Percentiles rank a stretch among this genome's conserved stretches.
These are phyloP conservation scores for Epizoanthus stellaris DNA, from an alignment of 92 coral and sea anemone species.

Conservation along the genomic window DNA sequence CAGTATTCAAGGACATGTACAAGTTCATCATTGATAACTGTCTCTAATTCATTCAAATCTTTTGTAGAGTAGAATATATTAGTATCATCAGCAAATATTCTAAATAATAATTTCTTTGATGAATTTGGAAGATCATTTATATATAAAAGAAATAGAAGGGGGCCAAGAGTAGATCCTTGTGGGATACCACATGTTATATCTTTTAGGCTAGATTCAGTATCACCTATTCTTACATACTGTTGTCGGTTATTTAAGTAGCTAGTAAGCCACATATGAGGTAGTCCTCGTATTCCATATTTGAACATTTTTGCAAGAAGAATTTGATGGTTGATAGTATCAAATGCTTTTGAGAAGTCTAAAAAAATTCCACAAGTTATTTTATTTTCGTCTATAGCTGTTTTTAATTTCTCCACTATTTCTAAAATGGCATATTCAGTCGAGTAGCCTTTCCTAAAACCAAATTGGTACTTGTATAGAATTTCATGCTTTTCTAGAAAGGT, in stretches of 20 bases:
- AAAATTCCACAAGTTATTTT: constrained; percentile 55
- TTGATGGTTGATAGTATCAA: constrained; percentile 55
- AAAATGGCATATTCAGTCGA: constrained; percentile 52
- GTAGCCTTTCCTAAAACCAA: constrained; percentile 66
- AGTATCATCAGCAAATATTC: constrained; percentile 76
- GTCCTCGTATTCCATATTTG: constrained; percentile 53
- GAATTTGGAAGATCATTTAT: constrained; percentile 60
- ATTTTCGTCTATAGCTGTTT: constrained; percentile 50
- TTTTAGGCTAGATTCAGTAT: constrained; percentile 23
- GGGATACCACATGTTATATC: constrained; percentile 59
- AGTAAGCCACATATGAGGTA: constrained; percentile 49
- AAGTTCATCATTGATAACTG: constrained; percentile 50
- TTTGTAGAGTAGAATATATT: constrained; percentile 48
- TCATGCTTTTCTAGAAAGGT: constrained; percentile 37
- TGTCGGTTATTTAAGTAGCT: constrained; percentile 47
- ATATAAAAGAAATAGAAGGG: constrained; percentile 57
- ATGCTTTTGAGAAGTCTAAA: constrained; percentile 53
- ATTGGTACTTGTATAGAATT: constrained; percentile 54
- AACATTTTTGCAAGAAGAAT: constrained; percentile 47
- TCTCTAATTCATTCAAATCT: constrained; percentile 39
- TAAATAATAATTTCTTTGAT: constrained; percentile 54
- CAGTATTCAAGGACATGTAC: constrained; percentile 48
- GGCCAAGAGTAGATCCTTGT: constrained; percentile 57
- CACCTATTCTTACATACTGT: constrained; percentile 55
- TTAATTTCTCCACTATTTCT: constrained; percentile 46